Base-by-base conservation (phyloP, 2,888 invertebrate genomes). In the Drosophila imparisetae region DNA sequence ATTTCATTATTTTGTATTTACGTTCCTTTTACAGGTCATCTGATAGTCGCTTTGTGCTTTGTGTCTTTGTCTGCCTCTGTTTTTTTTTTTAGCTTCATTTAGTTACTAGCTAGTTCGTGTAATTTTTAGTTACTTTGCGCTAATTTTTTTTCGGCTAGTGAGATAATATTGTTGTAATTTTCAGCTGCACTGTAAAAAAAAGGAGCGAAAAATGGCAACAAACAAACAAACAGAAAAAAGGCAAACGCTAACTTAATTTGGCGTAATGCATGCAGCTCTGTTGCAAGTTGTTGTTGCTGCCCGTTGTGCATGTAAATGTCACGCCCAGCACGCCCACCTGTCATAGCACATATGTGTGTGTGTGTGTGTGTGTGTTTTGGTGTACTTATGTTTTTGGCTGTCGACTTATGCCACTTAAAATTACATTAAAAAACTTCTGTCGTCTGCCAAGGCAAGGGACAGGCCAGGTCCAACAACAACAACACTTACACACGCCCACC, bases 331-430 rank as follows among this genome's bases (percentile, higher is more conserved):
- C 78, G 78, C 77, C 77, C 77, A 78, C 78, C 80, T 78, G 80
- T 79, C 80, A 75, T 55, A 54, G 11, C 30, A 53, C 24, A 40
- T 2, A 15, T n/a, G 8, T 49, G 10, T 63, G 30, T 58, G 27
- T 38, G n/a, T 52, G 27, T 38, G 50, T 50, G 58, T 53, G 61
- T 67, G 61, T 66, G 65, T 55, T 55, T 18, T 18, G 27, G 65
- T 60, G 72, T 72, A 57, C 69, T 69, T 75, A 72, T 70, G 66
- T 70, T 72, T 80, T 86, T 66, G 87, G 82, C 87, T 89, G 86
- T 89, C 86, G 87, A 80, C 86, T 86, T 86, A 86, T 89, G 86
- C 87, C 90, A 89, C 90, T 87, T 87, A 86, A 87, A 86, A 89
- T 86, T 90, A 86, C 86, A 86, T 86, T 90, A 90, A 86, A 89